phyloP scores from a whole-genome alignment of 2,113 vertebrate genomes.

The Micronycteris hirsuta region DNA sequence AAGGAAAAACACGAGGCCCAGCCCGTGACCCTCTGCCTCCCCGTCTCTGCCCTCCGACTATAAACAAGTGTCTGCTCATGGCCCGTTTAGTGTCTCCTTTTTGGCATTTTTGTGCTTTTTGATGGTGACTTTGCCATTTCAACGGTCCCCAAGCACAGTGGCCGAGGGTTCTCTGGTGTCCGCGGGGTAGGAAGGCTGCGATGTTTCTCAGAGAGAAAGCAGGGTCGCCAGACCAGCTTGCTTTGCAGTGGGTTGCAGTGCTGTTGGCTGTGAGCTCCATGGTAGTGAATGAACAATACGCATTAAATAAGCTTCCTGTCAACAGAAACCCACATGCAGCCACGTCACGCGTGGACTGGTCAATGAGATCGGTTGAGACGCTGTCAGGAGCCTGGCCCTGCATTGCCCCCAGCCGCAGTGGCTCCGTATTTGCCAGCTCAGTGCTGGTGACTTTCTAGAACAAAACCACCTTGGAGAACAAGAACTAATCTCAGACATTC shows the following conservation, averaged over 20 bases:
- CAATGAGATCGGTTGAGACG: not conserved
- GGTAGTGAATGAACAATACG: not conserved
- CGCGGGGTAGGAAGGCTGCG: not conserved
- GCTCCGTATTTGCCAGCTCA: not conserved
- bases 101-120: not conserved
- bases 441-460: rapidly evolving
- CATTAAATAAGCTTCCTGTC: not conserved
- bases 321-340: not conserved
- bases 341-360: rapidly evolving
- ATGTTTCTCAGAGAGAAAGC: rapidly evolving
- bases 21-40: not conserved
- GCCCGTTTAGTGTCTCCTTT: no score
- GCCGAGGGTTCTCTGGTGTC: not conserved
- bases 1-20: not conserved
- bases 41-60: rapidly evolving
- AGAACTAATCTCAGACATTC: rapidly evolving
- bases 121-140: not conserved
- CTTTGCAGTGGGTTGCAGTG: rapidly evolving
- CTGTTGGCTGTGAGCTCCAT: not conserved
- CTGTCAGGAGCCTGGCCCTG: not conserved
- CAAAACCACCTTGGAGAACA: not conserved
- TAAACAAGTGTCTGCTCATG: rapidly evolving
- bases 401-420: not conserved
- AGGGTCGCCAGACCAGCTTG: rapidly evolving
- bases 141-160: not conserved